A percentile compares a stretch with the other conserved stretches of the same genome.
Evolutionary conservation across 2,888 invertebrate species (phyloP).

Genomic region (Agrypnus murinus): DNA sequence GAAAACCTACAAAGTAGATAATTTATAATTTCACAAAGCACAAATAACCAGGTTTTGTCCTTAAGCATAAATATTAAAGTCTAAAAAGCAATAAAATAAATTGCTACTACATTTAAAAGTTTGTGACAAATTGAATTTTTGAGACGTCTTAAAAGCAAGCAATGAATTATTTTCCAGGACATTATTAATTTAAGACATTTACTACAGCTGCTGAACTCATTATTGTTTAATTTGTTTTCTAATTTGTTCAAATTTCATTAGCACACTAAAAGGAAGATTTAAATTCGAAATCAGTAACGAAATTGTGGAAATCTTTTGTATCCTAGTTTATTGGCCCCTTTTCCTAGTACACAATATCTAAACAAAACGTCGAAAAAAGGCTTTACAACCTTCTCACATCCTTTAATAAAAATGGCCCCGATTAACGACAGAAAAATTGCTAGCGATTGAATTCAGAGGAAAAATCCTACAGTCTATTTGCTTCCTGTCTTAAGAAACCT

Average conservation of each 20-base stretch:
- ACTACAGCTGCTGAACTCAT: constrained; percentile 14
- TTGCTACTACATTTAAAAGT: not conserved
- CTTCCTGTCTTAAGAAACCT: constrained; percentile 1
- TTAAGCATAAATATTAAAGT: too few relatives aligned
- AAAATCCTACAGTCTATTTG: constrained; percentile 9
- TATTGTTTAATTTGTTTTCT: constrained; percentile 21
- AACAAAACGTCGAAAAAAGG: not conserved
- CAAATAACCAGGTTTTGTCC: too few relatives aligned
- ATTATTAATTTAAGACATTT: constrained; percentile 23
- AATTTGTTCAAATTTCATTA: constrained; percentile 12
- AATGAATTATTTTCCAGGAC: constrained; percentile 5
- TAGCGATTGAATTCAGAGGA: constrained; percentile 1
- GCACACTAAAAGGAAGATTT: not conserved
- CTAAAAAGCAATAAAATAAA: not conserved
- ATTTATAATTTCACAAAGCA: too few relatives aligned
- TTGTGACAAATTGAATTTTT: constrained; percentile 15
- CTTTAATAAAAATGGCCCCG: not conserved
- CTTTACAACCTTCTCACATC: not conserved
- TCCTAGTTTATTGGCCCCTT: not conserved
- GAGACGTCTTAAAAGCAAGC: not conserved
- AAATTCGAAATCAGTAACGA: not conserved
- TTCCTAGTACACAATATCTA: not conserved
- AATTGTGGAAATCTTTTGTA: not conserved
- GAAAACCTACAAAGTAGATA: too few relatives aligned
- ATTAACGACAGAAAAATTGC: constrained; percentile 22